Conservation (phyloP, 2,113 vertebrate species). For the Chionis minor region DNA sequence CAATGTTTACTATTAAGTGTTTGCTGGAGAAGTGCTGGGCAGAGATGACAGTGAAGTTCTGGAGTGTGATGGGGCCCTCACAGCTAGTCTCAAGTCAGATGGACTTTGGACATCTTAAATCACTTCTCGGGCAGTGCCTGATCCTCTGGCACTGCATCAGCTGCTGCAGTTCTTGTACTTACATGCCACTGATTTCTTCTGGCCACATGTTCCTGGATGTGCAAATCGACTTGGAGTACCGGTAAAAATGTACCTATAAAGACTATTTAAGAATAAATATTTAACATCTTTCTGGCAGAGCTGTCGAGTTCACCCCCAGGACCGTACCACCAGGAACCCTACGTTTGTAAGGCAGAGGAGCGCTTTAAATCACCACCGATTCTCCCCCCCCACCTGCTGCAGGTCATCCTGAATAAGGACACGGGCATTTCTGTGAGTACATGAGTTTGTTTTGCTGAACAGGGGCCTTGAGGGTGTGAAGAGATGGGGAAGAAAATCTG, state of each 20-base stretch:
- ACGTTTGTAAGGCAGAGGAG: conserved; percentile 86
- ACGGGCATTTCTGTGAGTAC: conserved; percentile 92
- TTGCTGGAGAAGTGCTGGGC: background rate
- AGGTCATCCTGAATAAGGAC: conserved; percentile 98
- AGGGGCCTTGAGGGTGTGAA: background rate
- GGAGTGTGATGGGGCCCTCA: background rate
- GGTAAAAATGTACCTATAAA: background rate
- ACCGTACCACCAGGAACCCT: conserved; percentile 92
- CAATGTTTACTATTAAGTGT: background rate
- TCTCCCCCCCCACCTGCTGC: conserved; percentile 93
- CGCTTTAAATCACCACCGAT: conserved; percentile 89
- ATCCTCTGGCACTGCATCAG: background rate
- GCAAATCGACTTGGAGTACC: background rate
- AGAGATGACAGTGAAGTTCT: background rate
- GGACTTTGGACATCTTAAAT: background rate
- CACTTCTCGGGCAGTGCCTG: background rate
- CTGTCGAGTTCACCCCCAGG: conserved; percentile 95
- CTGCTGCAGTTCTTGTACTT: background rate
- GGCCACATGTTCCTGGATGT: background rate
- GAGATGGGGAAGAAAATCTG: background rate
- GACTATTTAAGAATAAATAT: background rate
- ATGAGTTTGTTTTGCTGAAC: background rate
- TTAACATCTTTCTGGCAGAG: conserved; percentile 73
- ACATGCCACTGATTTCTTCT: background rate
- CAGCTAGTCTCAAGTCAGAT: background rate